Percentiles rank a stretch among this genome's conserved stretches.
These are phyloP conservation scores for Lutjanus campechanus DNA, from an alignment of 2,797 vertebrate species.

Conservation along the genomic window DNA sequence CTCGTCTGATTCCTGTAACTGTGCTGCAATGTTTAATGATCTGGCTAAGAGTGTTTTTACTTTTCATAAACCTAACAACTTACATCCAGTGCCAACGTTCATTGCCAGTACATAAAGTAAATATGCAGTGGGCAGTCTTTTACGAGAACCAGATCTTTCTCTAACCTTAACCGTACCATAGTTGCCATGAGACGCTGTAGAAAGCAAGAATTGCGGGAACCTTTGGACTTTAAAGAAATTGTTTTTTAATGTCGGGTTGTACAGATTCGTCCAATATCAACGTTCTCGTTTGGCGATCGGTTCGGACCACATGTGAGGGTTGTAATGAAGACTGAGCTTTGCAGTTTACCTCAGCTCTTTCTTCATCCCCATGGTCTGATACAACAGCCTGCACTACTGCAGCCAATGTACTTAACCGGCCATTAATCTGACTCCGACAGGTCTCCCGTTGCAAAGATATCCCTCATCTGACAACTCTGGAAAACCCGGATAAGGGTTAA, in stretches of 20 bases:
- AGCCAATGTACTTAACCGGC: constrained; percentile 41
- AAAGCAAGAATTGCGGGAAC: too few species aligned
- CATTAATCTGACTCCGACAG: constrained; percentile 44
- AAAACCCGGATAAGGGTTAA: constrained; percentile 39
- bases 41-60: too few species aligned
- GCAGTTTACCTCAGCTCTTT: constrained; percentile 20
- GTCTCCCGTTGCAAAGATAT: constrained; percentile 25
- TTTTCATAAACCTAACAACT: too few species aligned
- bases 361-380: constrained; percentile 9
- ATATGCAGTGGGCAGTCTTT: too few species aligned
- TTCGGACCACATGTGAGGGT: neutral
- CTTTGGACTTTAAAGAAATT: neutral
- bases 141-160: neutral
- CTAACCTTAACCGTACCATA: too few species aligned
- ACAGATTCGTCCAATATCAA: neutral
- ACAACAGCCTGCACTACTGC: neutral
- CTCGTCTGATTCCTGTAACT: too few species aligned
- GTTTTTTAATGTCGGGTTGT: neutral
- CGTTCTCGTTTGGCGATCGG: neutral
- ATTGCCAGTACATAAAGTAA: too few species aligned
- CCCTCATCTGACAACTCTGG: constrained; percentile 33
- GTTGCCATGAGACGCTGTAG: too few species aligned
- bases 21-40: too few species aligned
- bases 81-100: too few species aligned
- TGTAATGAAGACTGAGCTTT: constrained; percentile 38